Base-by-base conservation (phyloP, 2,888 invertebrate genomes). In the Cheilosia scutellata region DNA sequence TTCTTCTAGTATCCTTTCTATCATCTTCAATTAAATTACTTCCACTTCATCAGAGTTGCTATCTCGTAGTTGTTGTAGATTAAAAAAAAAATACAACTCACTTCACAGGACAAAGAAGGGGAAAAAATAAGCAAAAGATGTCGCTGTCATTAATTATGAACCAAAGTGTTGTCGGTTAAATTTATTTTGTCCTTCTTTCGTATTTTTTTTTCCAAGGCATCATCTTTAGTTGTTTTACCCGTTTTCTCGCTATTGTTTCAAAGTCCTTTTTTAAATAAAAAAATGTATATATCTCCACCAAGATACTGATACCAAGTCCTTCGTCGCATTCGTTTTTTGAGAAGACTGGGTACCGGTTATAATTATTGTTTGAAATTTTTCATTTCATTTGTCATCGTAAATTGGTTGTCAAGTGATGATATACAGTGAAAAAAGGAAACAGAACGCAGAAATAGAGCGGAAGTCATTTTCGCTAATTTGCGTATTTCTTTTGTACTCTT, bases 301-400 rank as follows among this genome's bases (percentile, higher is more conserved):
- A 40, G 42, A 72, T 53, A 44, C 60, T 51, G 60, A 47, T 60
- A 49, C 20, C 31, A 9, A 7, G 5, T 44, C n/a, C 11, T 31
- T n/a, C n/a, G 13, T 42, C 71, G 60, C 60, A 60, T 58, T 71
- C 33, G 47, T 62, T 72, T 42, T 20, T 72, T 51, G 51, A 16
- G 9, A 60, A 20, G 57, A 72, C 72, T 29, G 47, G 47, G 37
- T 16, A 11, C 70, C 68, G 60, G 68, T 62, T 84, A 68, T 79
- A 84, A 79, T 84, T 79, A 74, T 75, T 83, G 83, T 79, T 79
- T 68, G 51, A 70, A 63, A 79, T 84, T 84, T 84, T 84, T 84
- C 84, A 84, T 84, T 79, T 71, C 70, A 84, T 84, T 79, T 79
- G 79, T 79, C 84, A 70, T 79, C 75, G 74, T 71, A 75, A 84